phyloP scores from a whole-genome alignment of 1,140 invertebrate species.

The Ooceraea biroi region DNA sequence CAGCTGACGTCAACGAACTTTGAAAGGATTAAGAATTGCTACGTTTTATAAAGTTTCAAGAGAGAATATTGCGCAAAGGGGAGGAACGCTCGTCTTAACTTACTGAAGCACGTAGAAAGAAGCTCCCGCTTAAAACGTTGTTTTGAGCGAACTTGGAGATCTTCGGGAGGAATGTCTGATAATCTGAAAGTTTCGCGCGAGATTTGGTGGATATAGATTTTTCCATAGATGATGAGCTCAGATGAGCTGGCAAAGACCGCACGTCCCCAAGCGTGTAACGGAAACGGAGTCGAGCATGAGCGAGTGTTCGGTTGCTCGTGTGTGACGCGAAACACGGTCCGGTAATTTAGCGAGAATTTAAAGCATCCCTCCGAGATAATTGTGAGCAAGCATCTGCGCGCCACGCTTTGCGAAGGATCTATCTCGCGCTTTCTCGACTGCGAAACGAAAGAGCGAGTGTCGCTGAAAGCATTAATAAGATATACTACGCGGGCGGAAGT shows the following conservation, averaged over 20 bases:
- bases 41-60: slow-evolving; percentile 16
- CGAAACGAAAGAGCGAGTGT: neutral
- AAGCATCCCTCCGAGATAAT: slow-evolving; percentile 31
- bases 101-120: slow-evolving; percentile 35
- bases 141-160: slow-evolving; percentile 17
- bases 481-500: slow-evolving; percentile 23
- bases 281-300: neutral
- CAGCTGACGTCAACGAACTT: neutral
- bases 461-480: slow-evolving; percentile 37
- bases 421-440: slow-evolving; percentile 25
- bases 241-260: neutral
- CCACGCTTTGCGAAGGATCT: no score
- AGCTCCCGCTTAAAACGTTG: slow-evolving; percentile 27
- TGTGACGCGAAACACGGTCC: slow-evolving; percentile 70
- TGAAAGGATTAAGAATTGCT: neutral
- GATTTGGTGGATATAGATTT: slow-evolving; percentile 37
- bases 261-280: neutral
- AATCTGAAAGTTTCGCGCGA: slow-evolving; percentile 11
- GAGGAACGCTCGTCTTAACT: slow-evolving; percentile 11
- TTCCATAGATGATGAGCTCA: slow-evolving; percentile 26
- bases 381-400: slow-evolving; percentile 17
- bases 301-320: slow-evolving; percentile 38
- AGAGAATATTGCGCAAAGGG: neutral
- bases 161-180: slow-evolving; percentile 37
- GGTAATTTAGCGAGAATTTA: slow-evolving; percentile 70